Evolutionary conservation across 1,140 invertebrate species (phyloP).

Genomic region (Tetramorium simillimum): DNA sequence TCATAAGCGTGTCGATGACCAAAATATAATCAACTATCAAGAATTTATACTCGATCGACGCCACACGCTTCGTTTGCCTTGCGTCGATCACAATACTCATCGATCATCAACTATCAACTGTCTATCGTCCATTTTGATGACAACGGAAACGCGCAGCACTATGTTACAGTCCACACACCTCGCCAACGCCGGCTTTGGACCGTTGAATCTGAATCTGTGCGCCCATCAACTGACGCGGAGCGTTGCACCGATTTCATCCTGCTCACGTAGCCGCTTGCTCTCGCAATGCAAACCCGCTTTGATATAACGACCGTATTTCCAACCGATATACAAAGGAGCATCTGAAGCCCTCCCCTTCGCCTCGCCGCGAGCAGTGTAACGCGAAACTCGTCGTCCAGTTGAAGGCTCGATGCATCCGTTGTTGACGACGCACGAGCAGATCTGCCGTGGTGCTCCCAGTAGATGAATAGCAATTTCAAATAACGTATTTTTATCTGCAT

Average conservation of each 20-base stretch:
- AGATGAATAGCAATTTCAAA: slow-evolving; percentile 72
- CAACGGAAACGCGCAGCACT: background rate
- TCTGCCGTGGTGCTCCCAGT: slow-evolving; percentile 16
- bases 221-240: slow-evolving; percentile 26
- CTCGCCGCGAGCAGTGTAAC: slow-evolving; percentile 27
- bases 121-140: slow-evolving; percentile 12
- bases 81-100: background rate
- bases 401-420: slow-evolving; percentile 29
- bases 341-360: slow-evolving; percentile 43
- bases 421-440: slow-evolving; percentile 18
- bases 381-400: slow-evolving; percentile 46
- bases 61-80: background rate
- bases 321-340: slow-evolving; percentile 66
- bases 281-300: slow-evolving; percentile 57
- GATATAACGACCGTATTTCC: slow-evolving; percentile 70
- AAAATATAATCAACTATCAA: slow-evolving; percentile 30
- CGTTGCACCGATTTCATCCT: slow-evolving; percentile 59
- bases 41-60: slow-evolving; percentile 32
- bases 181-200: slow-evolving; percentile 12
- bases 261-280: slow-evolving; percentile 64
- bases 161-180: background rate
- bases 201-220: slow-evolving; percentile 64
- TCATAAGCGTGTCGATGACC: background rate
- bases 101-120: background rate
- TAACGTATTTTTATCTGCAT: slow-evolving; percentile 67